Percentiles rank a stretch among this genome's conserved stretches.
These are phyloP conservation scores for Myiozetetes cayanensis DNA, from an alignment of 2,113 vertebrate species.

Conservation along the genomic window DNA sequence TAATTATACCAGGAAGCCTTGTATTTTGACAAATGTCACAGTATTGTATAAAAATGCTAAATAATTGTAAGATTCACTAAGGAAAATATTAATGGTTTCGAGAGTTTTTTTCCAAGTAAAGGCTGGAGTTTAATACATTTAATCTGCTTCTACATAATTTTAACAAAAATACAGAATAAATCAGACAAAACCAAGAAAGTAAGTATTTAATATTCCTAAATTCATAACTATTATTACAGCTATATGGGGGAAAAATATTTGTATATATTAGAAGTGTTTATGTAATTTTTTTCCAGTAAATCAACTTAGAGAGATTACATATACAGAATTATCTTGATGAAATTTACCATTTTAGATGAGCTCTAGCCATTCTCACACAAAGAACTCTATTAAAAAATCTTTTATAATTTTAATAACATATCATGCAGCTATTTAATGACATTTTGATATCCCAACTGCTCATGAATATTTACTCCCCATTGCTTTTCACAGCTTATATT, in stretches of 20 bases:
- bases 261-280: neutral
- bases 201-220: neutral
- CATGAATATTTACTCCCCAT: constrained; percentile 25
- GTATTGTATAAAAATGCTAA: neutral
- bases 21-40: constrained; percentile 17
- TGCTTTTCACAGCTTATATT: constrained; percentile 46
- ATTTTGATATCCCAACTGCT: constrained; percentile 50
- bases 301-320: neutral
- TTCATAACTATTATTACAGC: neutral
- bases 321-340: neutral
- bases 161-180: neutral
- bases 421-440: constrained; percentile 34
- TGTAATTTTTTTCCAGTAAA: neutral
- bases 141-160: neutral
- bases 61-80: neutral
- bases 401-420: constrained; percentile 59
- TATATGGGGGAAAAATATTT: neutral
- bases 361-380: neutral
- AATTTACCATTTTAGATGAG: constrained; percentile 35
- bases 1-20: neutral
- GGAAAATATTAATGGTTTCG: neutral
- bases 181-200: neutral
- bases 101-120: neutral
- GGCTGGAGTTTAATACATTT: neutral
- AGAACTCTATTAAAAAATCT: constrained; percentile 45